Evolutionary conservation across 2,113 vertebrate genomes (phyloP).

Genomic region (Coptodon bakossiorum): DNA sequence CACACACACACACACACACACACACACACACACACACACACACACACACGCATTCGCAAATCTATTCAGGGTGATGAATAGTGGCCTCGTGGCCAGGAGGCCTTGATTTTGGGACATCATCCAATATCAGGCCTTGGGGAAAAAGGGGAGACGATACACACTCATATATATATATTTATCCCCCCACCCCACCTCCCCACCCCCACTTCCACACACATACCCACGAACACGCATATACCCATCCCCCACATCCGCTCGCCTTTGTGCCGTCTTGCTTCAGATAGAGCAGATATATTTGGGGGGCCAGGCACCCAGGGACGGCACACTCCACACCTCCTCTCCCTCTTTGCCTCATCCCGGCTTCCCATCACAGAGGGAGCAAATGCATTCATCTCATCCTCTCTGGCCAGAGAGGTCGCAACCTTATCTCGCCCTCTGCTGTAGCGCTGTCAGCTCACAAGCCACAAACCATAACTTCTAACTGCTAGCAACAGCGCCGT

Average conservation of each 20-base stretch:
- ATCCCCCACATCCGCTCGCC: background rate
- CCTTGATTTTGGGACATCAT: slow-evolving; percentile 61
- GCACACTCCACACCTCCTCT: background rate
- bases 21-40: background rate
- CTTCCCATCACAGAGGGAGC: slow-evolving; percentile 48
- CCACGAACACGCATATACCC: background rate
- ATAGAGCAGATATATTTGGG: slow-evolving; percentile 49
- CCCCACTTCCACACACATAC: background rate
- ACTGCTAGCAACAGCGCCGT: slow-evolving; percentile 12
- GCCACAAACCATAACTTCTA: slow-evolving; percentile 70
- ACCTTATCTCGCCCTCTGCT: slow-evolving; percentile 69
- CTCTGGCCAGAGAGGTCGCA: slow-evolving; percentile 57
- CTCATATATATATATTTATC: background rate
- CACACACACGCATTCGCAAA: background rate
- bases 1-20: no score
- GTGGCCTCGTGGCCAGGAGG: slow-evolving; percentile 31
- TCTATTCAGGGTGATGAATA: slow-evolving; percentile 50
- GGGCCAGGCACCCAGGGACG: slow-evolving; percentile 18
- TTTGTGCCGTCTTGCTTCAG: slow-evolving; percentile 47
- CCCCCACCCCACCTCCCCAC: rapidly evolving
- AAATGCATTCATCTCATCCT: slow-evolving; percentile 69
- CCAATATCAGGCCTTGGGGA: slow-evolving; percentile 63
- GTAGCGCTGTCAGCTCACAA: slow-evolving; percentile 66
- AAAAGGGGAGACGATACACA: slow-evolving; percentile 16
- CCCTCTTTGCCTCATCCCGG: background rate